Conservation (phyloP, 2,797 vertebrate species). For the Eulemur rubriventer region DNA sequence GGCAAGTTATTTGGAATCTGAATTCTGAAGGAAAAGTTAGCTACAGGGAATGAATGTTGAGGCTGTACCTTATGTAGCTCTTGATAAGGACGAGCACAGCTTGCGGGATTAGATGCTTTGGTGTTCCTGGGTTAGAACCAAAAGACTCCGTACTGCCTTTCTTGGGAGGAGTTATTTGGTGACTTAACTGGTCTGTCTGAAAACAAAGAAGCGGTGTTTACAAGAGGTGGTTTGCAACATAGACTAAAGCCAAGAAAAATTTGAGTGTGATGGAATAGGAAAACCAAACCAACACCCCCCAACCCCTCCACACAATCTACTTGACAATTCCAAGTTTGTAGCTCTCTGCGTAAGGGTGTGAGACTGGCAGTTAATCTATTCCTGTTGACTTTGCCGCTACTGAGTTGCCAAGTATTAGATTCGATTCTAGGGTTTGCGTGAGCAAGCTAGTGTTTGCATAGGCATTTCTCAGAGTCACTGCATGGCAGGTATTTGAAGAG, state of each 20-base stretch:
- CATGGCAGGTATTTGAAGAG: constrained; percentile 61
- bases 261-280: neutral
- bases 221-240: neutral
- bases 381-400: neutral
- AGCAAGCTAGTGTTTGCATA: constrained; percentile 10
- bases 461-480: constrained; percentile 34
- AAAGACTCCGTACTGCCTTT: neutral
- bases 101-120: neutral
- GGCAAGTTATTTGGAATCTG: neutral
- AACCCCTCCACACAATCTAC: neutral
- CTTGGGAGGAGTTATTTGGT: neutral
- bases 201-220: constrained; percentile 4
- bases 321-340: neutral
- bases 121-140: neutral
- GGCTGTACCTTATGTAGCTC: neutral
- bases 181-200: neutral
- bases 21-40: neutral
- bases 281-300: neutral
- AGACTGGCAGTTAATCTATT: neutral
- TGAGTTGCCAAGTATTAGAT: neutral
- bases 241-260: neutral
- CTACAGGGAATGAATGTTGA: neutral
- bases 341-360: neutral
- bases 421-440: constrained; percentile 45
- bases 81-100: neutral